Conservation (phyloP, 2,113 vertebrate genomes). For the Mixornis gularis region DNA sequence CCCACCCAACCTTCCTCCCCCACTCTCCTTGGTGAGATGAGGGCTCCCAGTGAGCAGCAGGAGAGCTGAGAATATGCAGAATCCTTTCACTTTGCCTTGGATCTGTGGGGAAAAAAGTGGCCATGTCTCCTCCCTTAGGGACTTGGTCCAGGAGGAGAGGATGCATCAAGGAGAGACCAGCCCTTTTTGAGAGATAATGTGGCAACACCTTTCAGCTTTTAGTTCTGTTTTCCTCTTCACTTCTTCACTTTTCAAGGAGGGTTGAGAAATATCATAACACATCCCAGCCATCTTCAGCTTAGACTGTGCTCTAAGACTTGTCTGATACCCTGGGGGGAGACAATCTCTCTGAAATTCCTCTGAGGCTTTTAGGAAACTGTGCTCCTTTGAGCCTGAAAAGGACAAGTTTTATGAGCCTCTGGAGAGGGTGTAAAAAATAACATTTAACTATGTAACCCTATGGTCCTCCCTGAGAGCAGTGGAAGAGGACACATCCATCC, state of each 20-base stretch:
- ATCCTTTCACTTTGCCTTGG: rapidly evolving
- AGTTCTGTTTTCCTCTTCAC: neutral
- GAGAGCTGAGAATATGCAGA: neutral
- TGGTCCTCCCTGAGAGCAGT: neutral
- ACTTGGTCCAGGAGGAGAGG: neutral
- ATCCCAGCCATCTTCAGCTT: neutral
- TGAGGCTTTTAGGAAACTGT: neutral
- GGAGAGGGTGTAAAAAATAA: neutral
- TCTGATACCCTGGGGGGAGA: neutral
- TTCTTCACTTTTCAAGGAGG: neutral
- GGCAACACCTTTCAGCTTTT: neutral
- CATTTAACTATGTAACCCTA: neutral
- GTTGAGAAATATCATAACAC: neutral
- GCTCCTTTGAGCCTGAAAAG: neutral
- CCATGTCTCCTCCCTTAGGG: neutral
- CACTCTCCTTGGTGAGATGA: neutral
- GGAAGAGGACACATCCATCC: neutral
- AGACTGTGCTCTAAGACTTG: neutral
- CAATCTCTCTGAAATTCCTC: neutral
- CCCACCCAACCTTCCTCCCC: rapidly evolving
- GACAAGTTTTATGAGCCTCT: neutral
- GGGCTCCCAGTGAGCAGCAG: neutral
- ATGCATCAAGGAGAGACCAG: neutral
- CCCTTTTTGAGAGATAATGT: rapidly evolving
- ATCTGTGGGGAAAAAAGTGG: neutral